Evolutionary conservation across 2,797 vertebrate species (phyloP).

Genomic region (Poecilia velifera): DNA sequence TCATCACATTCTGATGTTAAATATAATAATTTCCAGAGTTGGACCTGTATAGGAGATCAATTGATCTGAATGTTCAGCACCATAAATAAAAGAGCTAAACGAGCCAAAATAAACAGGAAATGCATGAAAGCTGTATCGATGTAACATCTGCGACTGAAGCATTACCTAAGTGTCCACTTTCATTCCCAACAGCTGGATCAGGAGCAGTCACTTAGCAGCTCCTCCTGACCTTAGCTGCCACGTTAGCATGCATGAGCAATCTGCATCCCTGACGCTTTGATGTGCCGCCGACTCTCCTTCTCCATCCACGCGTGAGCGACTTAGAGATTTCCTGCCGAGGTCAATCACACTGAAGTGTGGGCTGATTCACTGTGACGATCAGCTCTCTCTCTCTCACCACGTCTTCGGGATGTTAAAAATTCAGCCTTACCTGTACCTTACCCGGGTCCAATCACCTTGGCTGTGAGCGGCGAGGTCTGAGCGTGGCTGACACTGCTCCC

Average conservation of each 20-base stretch:
- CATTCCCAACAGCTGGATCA: conserved; percentile 26
- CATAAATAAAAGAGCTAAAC: not conserved
- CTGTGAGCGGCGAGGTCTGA: conserved; percentile 45
- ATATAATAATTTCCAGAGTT: not conserved
- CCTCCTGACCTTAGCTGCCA: conserved; percentile 71
- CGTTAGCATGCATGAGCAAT: conserved; percentile 74
- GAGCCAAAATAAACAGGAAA: not conserved
- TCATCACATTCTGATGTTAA: not conserved
- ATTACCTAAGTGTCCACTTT: conserved; percentile 42
- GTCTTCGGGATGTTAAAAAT: conserved; percentile 39
- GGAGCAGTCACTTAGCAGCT: conserved; percentile 65
- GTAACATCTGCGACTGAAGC: conserved; percentile 14
- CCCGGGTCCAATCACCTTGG: conserved; percentile 65
- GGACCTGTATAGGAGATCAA: not conserved
- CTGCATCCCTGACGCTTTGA: conserved; percentile 65
- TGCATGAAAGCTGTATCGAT: not conserved
- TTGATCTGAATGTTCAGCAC: not conserved
- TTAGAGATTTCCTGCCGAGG: conserved; percentile 79
- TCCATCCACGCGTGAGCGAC: conserved; percentile 68
- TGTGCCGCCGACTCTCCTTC: conserved; percentile 54
- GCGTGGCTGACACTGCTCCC: conserved; percentile 37
- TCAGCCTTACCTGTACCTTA: conserved; percentile 48
- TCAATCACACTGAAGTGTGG: conserved; percentile 68
- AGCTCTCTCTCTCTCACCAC: conserved; percentile 22
- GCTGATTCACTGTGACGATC: conserved; percentile 74